Base-by-base conservation (phyloP, 1,140 invertebrate genomes). In the Venustaconcha ellipsiformis region DNA sequence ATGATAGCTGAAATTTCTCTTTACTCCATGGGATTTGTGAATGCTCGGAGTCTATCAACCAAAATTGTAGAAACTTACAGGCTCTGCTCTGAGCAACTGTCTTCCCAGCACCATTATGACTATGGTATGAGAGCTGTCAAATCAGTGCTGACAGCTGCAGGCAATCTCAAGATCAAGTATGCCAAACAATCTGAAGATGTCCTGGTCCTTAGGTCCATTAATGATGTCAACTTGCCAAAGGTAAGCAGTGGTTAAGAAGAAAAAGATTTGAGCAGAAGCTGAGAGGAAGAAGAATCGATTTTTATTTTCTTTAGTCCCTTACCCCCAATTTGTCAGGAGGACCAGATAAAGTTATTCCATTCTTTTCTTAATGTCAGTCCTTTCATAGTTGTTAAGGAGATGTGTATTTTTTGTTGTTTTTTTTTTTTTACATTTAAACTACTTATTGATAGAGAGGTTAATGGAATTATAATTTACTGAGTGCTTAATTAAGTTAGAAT, bases 91-190 rank as follows among this genome's bases (percentile, higher is more conserved):
- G 90, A 90, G 73, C 90, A 89, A 81, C 74, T 90, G 67, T 90
- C 89, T 13, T 90, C 90, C n/a, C 90, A 90, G 68, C 89, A 90
- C 83, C 90, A 90, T 72, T 90, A 90, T 79, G 90, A 90, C 77
- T 90, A 90, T 71, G 90, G 90, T 48, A 90, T 90, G 90, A 74
- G 90, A 72, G 90, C 90, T 55, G 90, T 90, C 14, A 90, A 90
- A 73, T 90, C 89, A 18, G 90, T 90, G 15, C 80, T 90, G 66
- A 90, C 89, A 0, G 90, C 90, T 0, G 89, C 89, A 1, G 90
- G 89, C 55, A 90, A 89, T 73, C 81, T 90, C 15, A 90, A 90
- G 72, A 83, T 90, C 26, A 90, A 89, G 72, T 89, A 90, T 70
- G 88, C 89, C 8, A 83, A 88, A 20, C 82, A 88, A 66, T 63